Evolutionary conservation across 2,888 invertebrate species (phyloP).

Genomic region (Synergus itoensis): DNA sequence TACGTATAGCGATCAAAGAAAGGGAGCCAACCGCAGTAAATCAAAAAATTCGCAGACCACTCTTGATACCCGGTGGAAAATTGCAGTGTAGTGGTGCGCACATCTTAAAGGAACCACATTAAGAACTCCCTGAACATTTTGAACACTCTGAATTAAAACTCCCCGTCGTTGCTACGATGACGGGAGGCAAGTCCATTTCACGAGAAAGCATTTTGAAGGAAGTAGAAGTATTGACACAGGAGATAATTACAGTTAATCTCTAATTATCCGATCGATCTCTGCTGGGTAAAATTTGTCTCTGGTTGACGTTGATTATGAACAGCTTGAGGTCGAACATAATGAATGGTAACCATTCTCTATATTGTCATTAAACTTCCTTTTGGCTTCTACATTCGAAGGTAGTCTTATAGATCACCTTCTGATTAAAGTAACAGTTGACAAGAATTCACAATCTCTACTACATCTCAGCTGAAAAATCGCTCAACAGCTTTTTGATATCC

Average conservation of each 20-base stretch:
- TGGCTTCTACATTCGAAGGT: too few species aligned
- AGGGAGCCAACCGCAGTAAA: slow-evolving; percentile 8
- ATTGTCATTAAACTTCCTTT: not conserved
- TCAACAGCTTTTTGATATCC: slow-evolving; percentile 13
- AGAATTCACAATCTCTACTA: not conserved
- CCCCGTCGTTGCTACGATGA: slow-evolving; percentile 33
- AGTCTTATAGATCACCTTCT: not conserved
- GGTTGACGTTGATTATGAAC: not conserved
- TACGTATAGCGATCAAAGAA: not conserved
- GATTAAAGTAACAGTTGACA: not conserved
- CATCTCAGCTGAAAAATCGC: slow-evolving; percentile 24
- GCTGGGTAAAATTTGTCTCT: slow-evolving; percentile 12
- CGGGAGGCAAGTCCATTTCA: slow-evolving; percentile 38
- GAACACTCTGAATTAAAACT: slow-evolving; percentile 3
- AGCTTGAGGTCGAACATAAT: not conserved
- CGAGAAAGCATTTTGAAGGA: slow-evolving; percentile 47
- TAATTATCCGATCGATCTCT: slow-evolving; percentile 61
- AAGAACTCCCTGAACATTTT: not conserved
- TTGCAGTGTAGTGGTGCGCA: slow-evolving; percentile 31
- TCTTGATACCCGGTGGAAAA: slow-evolving; percentile 9
- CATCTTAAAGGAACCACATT: slow-evolving; percentile 45
- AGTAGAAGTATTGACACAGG: slow-evolving; percentile 56
- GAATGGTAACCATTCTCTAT: not conserved
- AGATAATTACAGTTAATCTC: slow-evolving; percentile 63
- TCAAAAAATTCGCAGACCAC: not conserved